phyloP scores from a whole-genome alignment of 1,140 invertebrate species.

The Drosophila pandora region DNA sequence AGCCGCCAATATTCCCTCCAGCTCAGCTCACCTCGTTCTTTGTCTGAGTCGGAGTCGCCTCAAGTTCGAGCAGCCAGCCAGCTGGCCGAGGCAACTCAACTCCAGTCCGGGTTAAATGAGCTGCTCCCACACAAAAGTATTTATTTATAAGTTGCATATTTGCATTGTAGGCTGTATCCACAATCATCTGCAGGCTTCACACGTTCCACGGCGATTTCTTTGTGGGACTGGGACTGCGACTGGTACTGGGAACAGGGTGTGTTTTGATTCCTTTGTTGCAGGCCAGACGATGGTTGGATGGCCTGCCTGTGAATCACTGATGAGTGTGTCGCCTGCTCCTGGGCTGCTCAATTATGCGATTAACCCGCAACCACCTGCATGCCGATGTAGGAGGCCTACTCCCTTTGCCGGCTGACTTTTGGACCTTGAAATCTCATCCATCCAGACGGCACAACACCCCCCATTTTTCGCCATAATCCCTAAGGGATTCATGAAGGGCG shows the following conservation, averaged over 20 bases:
- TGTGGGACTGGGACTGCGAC: conserved; percentile 17
- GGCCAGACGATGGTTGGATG: conserved; percentile 26
- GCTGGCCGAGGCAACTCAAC: conserved; percentile 20
- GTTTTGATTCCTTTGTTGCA: conserved; percentile 39
- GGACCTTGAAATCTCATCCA: conserved; percentile 48
- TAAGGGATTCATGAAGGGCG: conserved; percentile 21
- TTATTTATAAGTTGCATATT: conserved; percentile 49
- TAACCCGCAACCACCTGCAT: conserved; percentile 53
- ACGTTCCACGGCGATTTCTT: conserved; percentile 50
- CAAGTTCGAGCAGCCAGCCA: conserved; percentile 19
- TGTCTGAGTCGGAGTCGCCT: conserved; percentile 11
- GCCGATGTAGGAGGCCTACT: conserved; percentile 29
- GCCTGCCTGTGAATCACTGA: conserved; percentile 49
- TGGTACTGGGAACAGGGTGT: conserved; percentile 17
- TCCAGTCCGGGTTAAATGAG: conserved; percentile 50
- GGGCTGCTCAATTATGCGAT: conserved; percentile 46
- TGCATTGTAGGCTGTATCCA: conserved; percentile 48
- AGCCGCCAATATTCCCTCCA: conserved; percentile 26
- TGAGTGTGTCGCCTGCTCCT: conserved; percentile 41
- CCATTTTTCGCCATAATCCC: conserved; percentile 21
- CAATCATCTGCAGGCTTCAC: conserved; percentile 46
- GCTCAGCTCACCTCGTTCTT: conserved; percentile 26
- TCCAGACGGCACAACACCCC: conserved; percentile 26
- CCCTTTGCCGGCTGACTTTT: conserved; percentile 49
- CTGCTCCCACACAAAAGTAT: conserved; percentile 54